Evolutionary conservation across 2,797 vertebrate species (phyloP).

Genomic region (Numenius phaeopus): DNA sequence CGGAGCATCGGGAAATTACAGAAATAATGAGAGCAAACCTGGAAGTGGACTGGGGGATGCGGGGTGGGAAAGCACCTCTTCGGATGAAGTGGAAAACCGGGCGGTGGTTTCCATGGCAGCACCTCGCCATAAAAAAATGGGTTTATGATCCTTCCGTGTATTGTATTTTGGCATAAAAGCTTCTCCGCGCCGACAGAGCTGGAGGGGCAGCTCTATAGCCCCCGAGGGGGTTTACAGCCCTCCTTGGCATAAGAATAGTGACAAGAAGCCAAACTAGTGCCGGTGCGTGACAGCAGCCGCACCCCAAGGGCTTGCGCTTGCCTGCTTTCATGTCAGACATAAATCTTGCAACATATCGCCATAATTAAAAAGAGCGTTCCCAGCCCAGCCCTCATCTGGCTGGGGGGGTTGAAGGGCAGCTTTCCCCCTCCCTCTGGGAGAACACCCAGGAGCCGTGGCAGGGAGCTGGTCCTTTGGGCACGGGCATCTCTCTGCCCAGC

Average conservation of each 20-base stretch:
- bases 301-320: conserved; percentile 51
- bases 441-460: background rate
- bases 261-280: conserved; percentile 62
- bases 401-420: background rate
- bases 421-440: background rate
- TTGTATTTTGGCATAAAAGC: conserved; percentile 80
- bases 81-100: background rate
- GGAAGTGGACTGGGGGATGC: background rate
- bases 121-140: conserved; percentile 67
- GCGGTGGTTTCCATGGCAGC: conserved; percentile 76
- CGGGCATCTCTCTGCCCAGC: background rate
- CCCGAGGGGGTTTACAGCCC: conserved; percentile 76
- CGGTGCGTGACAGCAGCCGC: conserved; percentile 56
- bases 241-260: conserved; percentile 76
- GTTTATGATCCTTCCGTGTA: conserved; percentile 78
- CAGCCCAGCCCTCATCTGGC: background rate
- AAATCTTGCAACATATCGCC: conserved; percentile 50
- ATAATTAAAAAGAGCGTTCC: conserved; percentile 38
- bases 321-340: conserved; percentile 58
- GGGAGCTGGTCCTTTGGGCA: background rate
- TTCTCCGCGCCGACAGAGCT: conserved; percentile 44
- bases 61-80: conserved; percentile 9
- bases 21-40: background rate
- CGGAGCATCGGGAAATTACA: background rate
- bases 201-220: conserved; percentile 66